Base-by-base conservation (phyloP, 2,888 invertebrate genomes). In the Terebella lapidaria region DNA sequence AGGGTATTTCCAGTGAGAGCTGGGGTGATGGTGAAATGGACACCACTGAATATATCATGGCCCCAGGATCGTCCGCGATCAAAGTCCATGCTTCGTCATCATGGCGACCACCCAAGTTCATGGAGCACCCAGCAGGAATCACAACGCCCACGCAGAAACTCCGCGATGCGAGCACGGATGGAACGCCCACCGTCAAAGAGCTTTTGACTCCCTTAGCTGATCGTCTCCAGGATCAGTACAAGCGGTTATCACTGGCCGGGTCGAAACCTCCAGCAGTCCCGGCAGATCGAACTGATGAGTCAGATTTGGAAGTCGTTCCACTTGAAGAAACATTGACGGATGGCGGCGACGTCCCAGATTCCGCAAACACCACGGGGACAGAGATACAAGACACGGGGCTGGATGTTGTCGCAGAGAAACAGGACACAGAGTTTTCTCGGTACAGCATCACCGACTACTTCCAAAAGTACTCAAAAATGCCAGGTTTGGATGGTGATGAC, bases 381-480 rank as follows among this genome's bases (percentile, higher is more conserved):
- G 53, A 18, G 10, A 10, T 10, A 10, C 5, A 5, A 27, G 24
- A 26, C 10, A 10, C 10, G 20, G n/a, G 15, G 35, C 25, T 25
- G 5, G 29, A 5, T 20, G 42, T 5, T 29, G n/a, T 24, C 20
- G 29, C 42, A 3, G 42, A 29, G 5, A 18, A 35, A 24, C 10
- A 25, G 49, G 5, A 10, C 10, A 5, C 49, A 26, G 27, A 3
- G 4, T 18, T n/a, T 18, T 72, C 73, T 1, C 60, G 73, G 5
- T 72, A 71, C 59, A 75, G 74, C 59, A 69, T 74, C 1, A 73
- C 71, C 2, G 74, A 74, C 47, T 74, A 75, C 61, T 74, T 74
- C 53, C 67, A 59, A 29, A 74, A 72, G 61, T 74, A 74, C 61
- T 67, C 66, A 25, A 10, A 15, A 4, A 4, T 10, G 5, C 4